phyloP scores from a whole-genome alignment of 2,797 vertebrate genomes.

The Acridotheres tristis region DNA sequence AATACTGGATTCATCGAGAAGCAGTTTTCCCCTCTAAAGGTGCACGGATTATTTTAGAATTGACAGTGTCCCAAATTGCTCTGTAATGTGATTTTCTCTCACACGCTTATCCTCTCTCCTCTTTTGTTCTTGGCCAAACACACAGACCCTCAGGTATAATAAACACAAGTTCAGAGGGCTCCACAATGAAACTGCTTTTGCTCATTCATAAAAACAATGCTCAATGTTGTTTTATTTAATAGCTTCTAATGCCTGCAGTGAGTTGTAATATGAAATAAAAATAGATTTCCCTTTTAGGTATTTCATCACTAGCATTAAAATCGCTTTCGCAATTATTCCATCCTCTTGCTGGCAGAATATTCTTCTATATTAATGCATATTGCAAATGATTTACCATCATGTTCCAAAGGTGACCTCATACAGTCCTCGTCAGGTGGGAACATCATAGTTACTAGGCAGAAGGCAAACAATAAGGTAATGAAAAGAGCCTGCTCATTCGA shows the following conservation, averaged over 20 bases:
- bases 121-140: background rate
- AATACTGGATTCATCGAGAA: background rate
- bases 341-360: background rate
- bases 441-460: background rate
- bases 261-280: background rate
- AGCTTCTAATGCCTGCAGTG: background rate
- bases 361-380: background rate
- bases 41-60: background rate
- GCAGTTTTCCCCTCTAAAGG: background rate
- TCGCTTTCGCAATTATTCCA: background rate
- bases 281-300: background rate
- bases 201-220: conserved; percentile 31
- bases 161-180: background rate
- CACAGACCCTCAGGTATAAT: background rate
- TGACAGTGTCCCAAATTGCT: background rate
- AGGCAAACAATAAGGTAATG: background rate
- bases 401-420: background rate
- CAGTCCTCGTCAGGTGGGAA: background rate
- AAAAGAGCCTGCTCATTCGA: background rate
- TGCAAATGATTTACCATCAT: background rate
- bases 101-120: background rate
- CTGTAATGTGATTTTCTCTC: background rate
- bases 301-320: conserved; percentile 1
- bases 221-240: background rate
- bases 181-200: background rate